Percentiles rank a stretch among this genome's conserved stretches.
These are phyloP conservation scores for Hydrozoanthus gracilis DNA, from an alignment of 92 coral and sea anemone genomes.

Conservation along the genomic window DNA sequence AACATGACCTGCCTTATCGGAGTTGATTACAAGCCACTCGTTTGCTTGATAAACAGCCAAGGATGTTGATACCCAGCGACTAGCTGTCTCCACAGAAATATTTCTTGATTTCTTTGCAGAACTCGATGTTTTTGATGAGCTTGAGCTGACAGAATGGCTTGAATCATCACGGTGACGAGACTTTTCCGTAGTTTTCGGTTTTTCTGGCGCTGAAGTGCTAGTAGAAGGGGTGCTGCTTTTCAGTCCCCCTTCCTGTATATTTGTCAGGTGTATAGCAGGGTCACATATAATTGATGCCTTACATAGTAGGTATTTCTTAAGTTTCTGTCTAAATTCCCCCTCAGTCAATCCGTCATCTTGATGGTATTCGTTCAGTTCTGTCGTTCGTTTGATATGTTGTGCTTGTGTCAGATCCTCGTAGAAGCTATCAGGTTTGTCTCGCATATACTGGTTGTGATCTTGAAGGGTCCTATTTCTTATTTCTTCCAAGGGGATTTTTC, in stretches of 20 bases:
- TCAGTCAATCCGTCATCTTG: neutral
- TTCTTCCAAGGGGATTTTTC: neutral
- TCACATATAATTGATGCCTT: neutral
- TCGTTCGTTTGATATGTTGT: neutral
- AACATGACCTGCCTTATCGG: conserved; percentile 60
- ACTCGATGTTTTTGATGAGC: conserved; percentile 31
- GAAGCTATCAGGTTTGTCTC: neutral
- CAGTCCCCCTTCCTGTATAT: conserved; percentile 9
- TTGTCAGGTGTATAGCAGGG: neutral
- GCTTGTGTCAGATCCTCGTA: neutral
- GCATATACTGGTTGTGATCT: conserved; percentile 4
- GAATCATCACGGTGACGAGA: conserved; percentile 40
- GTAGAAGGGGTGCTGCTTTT: conserved; percentile 57
- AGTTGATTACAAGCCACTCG: conserved; percentile 73
- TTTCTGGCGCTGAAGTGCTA: conserved; percentile 41
- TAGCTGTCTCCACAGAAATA: conserved; percentile 59
- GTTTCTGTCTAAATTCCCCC: neutral
- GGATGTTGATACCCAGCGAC: conserved; percentile 65
- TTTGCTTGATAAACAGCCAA: conserved; percentile 61
- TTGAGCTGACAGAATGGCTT: conserved; percentile 37
- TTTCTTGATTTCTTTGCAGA: conserved; percentile 62
- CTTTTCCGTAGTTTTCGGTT: conserved; percentile 39
- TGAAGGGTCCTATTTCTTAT: neutral
- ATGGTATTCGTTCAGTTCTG: neutral
- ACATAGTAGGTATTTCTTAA: neutral